phyloP scores from a whole-genome alignment of 2,888 invertebrate species.

The Apamea epomidion region DNA sequence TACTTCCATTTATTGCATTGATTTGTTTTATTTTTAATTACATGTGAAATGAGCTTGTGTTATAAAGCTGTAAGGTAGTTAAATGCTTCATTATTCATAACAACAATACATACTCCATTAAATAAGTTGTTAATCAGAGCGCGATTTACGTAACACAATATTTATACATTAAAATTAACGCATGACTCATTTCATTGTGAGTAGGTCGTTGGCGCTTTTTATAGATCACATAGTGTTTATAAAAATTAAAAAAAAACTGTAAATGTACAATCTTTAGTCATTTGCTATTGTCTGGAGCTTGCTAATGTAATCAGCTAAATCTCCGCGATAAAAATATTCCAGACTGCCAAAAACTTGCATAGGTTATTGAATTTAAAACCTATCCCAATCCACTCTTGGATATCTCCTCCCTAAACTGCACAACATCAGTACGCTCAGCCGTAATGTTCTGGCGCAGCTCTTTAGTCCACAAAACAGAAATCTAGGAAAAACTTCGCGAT shows the following conservation, averaged over 20 bases:
- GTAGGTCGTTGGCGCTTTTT: constrained; percentile 62
- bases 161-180: constrained; percentile 54
- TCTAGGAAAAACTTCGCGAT: constrained; percentile 23
- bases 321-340: background rate
- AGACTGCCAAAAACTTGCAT: background rate
- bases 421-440: background rate
- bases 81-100: constrained; percentile 19
- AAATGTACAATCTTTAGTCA: background rate
- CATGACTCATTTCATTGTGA: constrained; percentile 64
- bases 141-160: constrained; percentile 72
- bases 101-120: constrained; percentile 30
- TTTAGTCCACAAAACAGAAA: background rate
- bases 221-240: constrained; percentile 50
- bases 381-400: too few species aligned
- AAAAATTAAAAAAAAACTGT: constrained; percentile 1
- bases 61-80: background rate
- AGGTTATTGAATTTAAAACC: background rate
- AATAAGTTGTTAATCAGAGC: constrained; percentile 68
- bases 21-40: constrained; percentile 19
- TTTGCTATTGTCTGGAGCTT: constrained; percentile 6
- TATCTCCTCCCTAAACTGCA: background rate
- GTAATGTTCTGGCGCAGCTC: background rate
- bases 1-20: constrained; percentile 14
- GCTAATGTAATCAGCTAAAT: constrained; percentile 11
- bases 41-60: background rate